Percentiles rank a stretch among this genome's conserved stretches.
Conservation (phyloP, 2,888 invertebrate genomes). For the Pedicia rivosa region DNA sequence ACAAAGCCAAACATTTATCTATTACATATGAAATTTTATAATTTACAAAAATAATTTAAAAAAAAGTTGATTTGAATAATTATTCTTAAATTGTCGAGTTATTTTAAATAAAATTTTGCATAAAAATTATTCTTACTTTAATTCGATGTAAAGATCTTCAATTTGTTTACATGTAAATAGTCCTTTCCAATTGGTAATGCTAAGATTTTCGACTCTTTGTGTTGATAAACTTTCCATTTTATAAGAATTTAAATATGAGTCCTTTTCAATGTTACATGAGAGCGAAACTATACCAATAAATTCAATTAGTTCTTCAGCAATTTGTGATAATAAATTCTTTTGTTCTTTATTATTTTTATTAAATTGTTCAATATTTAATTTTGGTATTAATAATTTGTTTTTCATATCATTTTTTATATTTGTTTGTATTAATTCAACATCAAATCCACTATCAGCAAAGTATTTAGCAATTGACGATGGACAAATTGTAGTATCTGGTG, state of each 20-base stretch:
- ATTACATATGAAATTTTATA: too few relatives aligned
- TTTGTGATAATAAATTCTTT: too few relatives aligned
- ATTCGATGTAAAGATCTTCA: conserved; percentile 21
- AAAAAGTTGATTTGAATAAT: too few relatives aligned
- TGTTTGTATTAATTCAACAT: conserved; percentile 31
- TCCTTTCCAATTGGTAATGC: conserved; percentile 28
- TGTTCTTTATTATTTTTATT: too few relatives aligned
- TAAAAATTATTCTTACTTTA: conserved; percentile 24
- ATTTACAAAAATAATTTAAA: too few relatives aligned
- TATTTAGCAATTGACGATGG: conserved; percentile 44
- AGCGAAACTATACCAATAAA: conserved; percentile 38
- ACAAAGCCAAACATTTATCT: too few relatives aligned
- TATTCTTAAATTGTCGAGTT: too few relatives aligned
- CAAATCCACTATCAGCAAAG: conserved; percentile 31
- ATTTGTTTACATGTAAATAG: conserved; percentile 32
- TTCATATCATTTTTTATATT: conserved; percentile 24
- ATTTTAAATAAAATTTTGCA: too few relatives aligned
- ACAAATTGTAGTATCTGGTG: conserved; percentile 33
- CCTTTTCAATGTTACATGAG: conserved; percentile 25
- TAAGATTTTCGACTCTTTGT: conserved; percentile 12
- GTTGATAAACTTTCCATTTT: conserved; percentile 21
- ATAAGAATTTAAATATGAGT: conserved; percentile 23
- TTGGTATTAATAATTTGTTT: conserved; percentile 20
- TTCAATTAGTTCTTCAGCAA: conserved; percentile 30
- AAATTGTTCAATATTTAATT: conserved; percentile 14